Base-by-base conservation (phyloP, 2,797 vertebrate species). In the Podargus strigoides region DNA sequence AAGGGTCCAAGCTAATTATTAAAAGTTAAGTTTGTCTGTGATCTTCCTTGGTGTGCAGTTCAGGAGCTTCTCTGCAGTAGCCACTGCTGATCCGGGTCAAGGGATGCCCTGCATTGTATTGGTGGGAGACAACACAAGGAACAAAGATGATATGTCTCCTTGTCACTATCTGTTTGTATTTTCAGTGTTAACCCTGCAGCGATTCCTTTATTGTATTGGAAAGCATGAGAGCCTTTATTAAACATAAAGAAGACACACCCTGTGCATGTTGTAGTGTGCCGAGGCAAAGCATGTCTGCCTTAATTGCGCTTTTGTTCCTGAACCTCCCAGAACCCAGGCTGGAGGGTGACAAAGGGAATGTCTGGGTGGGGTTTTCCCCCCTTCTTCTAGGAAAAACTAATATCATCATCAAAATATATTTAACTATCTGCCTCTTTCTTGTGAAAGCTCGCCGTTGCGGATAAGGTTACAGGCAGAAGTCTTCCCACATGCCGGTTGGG, bases 191-290 rank as follows among this genome's bases (percentile, higher is more conserved):
- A 75, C 79, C 92, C 80, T 69, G 59, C 70, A 70, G 73, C 6
- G 2, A 56, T 93, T 55, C 37, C 70, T 93, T 87, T 91, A 89
- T 78, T 8, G 1, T 69, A 67, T 5, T 93, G 87, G 89, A 94
- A 92, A 70, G 53, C 50, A 30, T 9, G 22, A 69, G 32, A 86
- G 11, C 44, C 62, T 86, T 87, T 84, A 91, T 59, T 90, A 91
- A 86, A 47, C 12, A 22, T 55, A 21, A 75, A 67, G 44, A 92
- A 12, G 82, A 53, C 74, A 90, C 83, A 73, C 91, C 91, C 80
- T 88, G 36, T 81, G 36, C 77, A 30, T 55, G 91, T 84, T 95
- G 74, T 72, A 72, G 80, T 91, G 72, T 66, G 90, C 32, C 53
- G 83, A 78, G 85, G 76, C 81, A 77, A 64, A 93, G 41, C 0